Conservation (phyloP, 2,888 invertebrate genomes). For the Notocelia uddmanniana region DNA sequence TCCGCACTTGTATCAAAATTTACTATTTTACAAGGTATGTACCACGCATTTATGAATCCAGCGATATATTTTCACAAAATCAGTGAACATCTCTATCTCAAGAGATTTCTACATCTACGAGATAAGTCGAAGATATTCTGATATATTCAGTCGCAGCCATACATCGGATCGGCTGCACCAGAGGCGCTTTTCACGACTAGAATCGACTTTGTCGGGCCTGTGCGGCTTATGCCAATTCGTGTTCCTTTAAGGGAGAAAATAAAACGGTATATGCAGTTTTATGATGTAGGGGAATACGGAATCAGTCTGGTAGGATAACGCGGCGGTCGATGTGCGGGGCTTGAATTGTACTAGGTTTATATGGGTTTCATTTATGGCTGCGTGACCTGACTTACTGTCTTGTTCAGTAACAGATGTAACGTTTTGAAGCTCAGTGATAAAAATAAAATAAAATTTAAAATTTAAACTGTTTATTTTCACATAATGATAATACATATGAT, state of each 20-base stretch:
- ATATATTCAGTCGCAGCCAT: constrained; percentile 50
- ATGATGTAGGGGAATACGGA: constrained; percentile 36
- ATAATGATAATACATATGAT: too few species aligned
- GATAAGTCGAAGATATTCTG: constrained; percentile 46
- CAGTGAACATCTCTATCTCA: constrained; percentile 27
- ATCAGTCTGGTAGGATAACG: constrained; percentile 26
- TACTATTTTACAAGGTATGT: too few species aligned
- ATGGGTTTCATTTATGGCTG: constrained; percentile 16
- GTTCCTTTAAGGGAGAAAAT: constrained; percentile 52
- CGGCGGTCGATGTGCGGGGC: neutral
- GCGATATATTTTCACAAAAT: constrained; percentile 13
- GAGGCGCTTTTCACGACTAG: constrained; percentile 52
- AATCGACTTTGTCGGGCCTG: constrained; percentile 56
- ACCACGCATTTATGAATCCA: too few species aligned
- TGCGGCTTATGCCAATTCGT: constrained; percentile 54
- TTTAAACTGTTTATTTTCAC: too few species aligned
- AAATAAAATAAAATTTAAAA: too few species aligned
- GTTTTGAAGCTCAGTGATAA: neutral
- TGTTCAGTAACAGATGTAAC: constrained; percentile 7
- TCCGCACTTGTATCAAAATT: too few species aligned
- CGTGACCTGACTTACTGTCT: neutral
- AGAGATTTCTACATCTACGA: constrained; percentile 44
- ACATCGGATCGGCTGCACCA: constrained; percentile 52
- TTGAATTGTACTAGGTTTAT: constrained; percentile 16
- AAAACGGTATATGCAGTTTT: constrained; percentile 46